Percentiles rank a stretch among this genome's conserved stretches.
Evolutionary conservation across 92 coral and sea anemone genomes (phyloP).

Genomic region (Umimayanthus kanabou): DNA sequence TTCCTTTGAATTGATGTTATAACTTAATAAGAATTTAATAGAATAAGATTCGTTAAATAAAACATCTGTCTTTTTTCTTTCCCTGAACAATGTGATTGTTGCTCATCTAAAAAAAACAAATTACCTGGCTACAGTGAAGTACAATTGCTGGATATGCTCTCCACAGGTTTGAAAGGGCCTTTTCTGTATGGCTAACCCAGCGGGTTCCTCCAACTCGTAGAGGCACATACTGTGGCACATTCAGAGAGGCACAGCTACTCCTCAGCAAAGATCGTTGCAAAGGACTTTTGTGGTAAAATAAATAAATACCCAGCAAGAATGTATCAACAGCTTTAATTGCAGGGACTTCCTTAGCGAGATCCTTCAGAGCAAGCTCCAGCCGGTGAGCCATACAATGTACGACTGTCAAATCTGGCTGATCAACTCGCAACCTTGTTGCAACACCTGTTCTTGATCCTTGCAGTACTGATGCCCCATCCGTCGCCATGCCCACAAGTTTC

Average conservation of each 20-base stretch:
- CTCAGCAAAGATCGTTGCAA: background rate
- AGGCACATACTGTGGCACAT: background rate
- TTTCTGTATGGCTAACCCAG: no score
- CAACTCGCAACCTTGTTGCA: background rate
- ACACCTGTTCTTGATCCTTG: slow-evolving; percentile 16
- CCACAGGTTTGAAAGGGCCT: no score
- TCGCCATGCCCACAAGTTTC: slow-evolving; percentile 10
- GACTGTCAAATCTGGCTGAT: background rate
- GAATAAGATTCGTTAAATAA: no score
- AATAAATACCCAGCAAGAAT: background rate
- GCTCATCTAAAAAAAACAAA: no score
- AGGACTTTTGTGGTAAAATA: slow-evolving; percentile 26
- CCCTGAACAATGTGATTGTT: no score
- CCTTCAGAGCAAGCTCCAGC: slow-evolving; percentile 19
- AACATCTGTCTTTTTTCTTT: no score
- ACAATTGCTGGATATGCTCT: no score
- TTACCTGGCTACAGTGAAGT: no score
- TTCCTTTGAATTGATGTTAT: no score
- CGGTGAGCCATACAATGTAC: slow-evolving; percentile 25
- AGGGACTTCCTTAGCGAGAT: slow-evolving; percentile 9
- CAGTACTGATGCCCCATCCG: slow-evolving; percentile 11
- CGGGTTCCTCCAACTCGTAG: slow-evolving; percentile 27
- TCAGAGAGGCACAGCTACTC: background rate
- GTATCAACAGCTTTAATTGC: background rate
- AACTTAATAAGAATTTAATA: no score